Conservation (phyloP, 2,797 vertebrate genomes). For the Coccyzus lansbergi region DNA sequence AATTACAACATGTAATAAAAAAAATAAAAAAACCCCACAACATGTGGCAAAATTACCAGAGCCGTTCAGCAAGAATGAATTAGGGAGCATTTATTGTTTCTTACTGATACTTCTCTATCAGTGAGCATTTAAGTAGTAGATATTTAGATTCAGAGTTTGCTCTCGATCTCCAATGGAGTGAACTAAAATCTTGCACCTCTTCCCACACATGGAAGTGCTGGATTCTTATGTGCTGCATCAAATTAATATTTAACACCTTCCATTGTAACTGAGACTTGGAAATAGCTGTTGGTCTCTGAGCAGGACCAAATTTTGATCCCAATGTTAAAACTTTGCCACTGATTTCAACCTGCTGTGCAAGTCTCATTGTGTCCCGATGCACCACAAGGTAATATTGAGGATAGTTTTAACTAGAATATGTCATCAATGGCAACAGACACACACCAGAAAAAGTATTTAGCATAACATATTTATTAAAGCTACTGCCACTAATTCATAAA, state of each 20-base stretch:
- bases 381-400: background rate
- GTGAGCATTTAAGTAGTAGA: conserved; percentile 15
- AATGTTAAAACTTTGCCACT: background rate
- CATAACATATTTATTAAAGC: conserved; percentile 42
- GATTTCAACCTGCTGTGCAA: background rate
- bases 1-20: conserved; percentile 71
- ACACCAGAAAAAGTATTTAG: background rate
- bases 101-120: conserved; percentile 42
- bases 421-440: background rate
- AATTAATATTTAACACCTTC: background rate
- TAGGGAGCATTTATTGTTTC: conserved; percentile 74
- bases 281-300: background rate
- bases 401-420: background rate
- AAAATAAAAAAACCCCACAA: conserved; percentile 65
- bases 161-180: background rate
- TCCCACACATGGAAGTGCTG: background rate
- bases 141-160: background rate
- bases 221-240: background rate
- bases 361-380: background rate
- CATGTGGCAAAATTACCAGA: conserved; percentile 62
- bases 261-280: background rate
- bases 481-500: conserved; percentile 3
- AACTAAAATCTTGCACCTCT: background rate
- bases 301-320: background rate
- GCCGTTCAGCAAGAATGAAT: conserved; percentile 65